phyloP scores from a whole-genome alignment of 2,113 vertebrate genomes.

The Ctenodactylus gundi region DNA sequence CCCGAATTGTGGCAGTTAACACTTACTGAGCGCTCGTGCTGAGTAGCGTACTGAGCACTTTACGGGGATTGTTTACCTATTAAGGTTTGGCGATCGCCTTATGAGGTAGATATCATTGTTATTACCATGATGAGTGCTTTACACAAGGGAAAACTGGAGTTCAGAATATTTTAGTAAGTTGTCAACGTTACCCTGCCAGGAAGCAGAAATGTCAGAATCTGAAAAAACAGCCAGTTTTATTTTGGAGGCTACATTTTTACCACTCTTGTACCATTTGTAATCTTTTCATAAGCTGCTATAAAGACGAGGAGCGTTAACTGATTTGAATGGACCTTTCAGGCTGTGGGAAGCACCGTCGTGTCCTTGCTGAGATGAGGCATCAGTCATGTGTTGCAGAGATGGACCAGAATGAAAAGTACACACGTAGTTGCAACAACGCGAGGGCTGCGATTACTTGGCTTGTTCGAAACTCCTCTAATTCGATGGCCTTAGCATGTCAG shows the following conservation, averaged over 20 bases:
- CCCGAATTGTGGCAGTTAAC: background rate
- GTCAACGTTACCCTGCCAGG: background rate
- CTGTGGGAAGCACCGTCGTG: too few relatives aligned
- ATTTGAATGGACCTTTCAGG: background rate
- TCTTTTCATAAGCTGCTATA: background rate
- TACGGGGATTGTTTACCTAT: background rate
- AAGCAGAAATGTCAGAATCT: background rate
- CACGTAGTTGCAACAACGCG: background rate
- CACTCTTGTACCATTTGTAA: background rate
- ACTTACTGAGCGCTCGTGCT: background rate
- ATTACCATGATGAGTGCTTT: slow-evolving; percentile 1
- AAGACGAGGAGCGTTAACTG: background rate
- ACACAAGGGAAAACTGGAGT: background rate
- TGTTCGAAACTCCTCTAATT: background rate
- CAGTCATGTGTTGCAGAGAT: background rate
- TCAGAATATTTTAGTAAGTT: background rate
- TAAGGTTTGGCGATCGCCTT: background rate
- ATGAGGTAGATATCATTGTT: background rate
- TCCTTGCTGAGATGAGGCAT: background rate
- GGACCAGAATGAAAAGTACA: background rate
- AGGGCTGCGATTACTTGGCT: background rate
- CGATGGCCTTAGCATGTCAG: background rate
- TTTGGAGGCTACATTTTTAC: background rate
- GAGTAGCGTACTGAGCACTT: background rate
- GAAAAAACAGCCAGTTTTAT: background rate